Evolutionary conservation across 2,797 vertebrate species (phyloP).

Genomic region (Fringilla coelebs): DNA sequence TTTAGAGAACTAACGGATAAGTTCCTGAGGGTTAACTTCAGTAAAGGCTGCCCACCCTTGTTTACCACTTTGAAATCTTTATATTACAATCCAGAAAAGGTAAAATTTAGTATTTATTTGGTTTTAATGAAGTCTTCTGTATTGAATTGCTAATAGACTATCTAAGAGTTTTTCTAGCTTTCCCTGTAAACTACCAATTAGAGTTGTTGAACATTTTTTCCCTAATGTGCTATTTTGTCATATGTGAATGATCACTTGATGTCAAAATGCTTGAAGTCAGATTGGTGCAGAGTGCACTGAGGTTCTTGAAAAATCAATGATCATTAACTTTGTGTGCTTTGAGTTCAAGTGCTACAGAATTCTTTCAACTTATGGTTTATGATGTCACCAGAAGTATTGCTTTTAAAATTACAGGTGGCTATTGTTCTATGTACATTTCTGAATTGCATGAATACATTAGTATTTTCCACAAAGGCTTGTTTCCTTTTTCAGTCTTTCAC

Average conservation of each 20-base stretch:
- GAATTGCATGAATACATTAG: background rate
- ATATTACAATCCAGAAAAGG: slow-evolving; percentile 81
- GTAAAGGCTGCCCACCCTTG: slow-evolving; percentile 81
- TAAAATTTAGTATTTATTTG: slow-evolving; percentile 72
- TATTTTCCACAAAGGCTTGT: background rate
- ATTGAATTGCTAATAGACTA: slow-evolving; percentile 21
- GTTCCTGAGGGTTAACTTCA: slow-evolving; percentile 80
- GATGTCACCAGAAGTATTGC: slow-evolving; percentile 58
- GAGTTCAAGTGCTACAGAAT: background rate
- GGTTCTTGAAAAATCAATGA: background rate
- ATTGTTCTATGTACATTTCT: background rate
- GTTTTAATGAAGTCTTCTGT: slow-evolving; percentile 41
- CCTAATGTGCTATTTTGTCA: background rate
- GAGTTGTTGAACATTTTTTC: slow-evolving; percentile 19
- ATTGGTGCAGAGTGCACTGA: background rate
- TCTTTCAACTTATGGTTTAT: slow-evolving; percentile 63
- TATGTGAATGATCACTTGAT: background rate
- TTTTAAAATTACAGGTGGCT: background rate
- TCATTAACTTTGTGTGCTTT: background rate
- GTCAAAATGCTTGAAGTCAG: background rate
- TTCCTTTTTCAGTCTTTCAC: background rate
- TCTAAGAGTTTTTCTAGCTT: background rate
- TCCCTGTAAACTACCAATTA: background rate
- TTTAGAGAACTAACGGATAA: slow-evolving; percentile 81
- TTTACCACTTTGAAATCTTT: slow-evolving; percentile 83